phyloP scores from a whole-genome alignment of 2,113 vertebrate genomes.

The Mirza zaza region DNA sequence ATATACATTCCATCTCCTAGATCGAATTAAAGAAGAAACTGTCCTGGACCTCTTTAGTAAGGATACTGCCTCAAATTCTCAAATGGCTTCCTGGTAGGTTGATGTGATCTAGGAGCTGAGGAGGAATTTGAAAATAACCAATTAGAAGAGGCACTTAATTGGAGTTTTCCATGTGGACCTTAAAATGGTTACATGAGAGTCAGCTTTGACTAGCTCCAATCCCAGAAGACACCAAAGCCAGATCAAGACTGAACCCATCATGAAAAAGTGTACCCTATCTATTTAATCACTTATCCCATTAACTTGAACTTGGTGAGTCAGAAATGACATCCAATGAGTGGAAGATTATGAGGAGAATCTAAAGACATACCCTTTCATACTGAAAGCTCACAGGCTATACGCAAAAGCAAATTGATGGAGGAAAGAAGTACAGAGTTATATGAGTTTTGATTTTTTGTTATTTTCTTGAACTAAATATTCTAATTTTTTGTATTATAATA shows the following conservation, averaged over 20 bases:
- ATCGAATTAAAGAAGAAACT: background rate
- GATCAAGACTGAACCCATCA: background rate
- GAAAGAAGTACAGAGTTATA: background rate
- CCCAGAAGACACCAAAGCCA: background rate
- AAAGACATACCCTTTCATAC: background rate
- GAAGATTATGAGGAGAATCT: background rate
- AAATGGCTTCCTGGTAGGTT: background rate
- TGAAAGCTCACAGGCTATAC: background rate
- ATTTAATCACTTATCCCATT: background rate
- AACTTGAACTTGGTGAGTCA: background rate
- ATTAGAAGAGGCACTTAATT: background rate
- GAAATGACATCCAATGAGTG: background rate
- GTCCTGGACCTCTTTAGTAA: background rate
- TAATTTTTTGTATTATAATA: background rate
- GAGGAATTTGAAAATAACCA: background rate
- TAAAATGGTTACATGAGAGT: background rate
- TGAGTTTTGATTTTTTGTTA: background rate
- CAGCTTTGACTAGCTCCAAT: background rate
- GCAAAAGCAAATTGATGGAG: background rate
- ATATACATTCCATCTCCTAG: background rate
- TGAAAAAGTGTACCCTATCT: background rate
- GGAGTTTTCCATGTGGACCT: background rate
- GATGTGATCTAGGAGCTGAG: background rate
- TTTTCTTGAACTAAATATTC: background rate
- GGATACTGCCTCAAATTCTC: rapidly evolving